Evolutionary conservation across 2,888 invertebrate genomes (phyloP).

Genomic region (Azorinus chamasolen): DNA sequence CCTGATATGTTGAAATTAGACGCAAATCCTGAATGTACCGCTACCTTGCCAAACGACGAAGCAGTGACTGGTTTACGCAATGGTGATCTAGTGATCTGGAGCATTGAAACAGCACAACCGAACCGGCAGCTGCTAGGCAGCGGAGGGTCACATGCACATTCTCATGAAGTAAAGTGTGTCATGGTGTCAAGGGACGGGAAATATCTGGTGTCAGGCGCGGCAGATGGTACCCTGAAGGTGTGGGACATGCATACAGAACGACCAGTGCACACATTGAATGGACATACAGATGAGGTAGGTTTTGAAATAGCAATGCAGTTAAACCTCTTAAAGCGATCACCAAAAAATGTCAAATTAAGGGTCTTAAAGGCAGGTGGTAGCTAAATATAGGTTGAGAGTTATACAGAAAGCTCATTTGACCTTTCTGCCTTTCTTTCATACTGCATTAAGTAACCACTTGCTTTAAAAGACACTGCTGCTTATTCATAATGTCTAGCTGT

Average conservation of each 20-base stretch:
- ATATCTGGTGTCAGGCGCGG: conserved; percentile 84
- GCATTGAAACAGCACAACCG: conserved; percentile 83
- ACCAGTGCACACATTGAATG: conserved; percentile 81
- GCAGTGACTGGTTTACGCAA: conserved; percentile 85
- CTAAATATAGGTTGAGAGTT: too few relatives aligned
- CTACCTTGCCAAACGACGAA: conserved; percentile 84
- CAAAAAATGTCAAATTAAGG: too few relatives aligned
- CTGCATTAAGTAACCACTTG: too few relatives aligned
- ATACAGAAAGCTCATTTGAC: too few relatives aligned
- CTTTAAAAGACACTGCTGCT: too few relatives aligned
- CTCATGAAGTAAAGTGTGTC: conserved; percentile 84
- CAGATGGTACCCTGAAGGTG: conserved; percentile 85
- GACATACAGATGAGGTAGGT: conserved; percentile 85
- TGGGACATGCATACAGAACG: conserved; percentile 85
- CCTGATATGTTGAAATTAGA: conserved; percentile 84
- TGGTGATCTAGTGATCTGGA: conserved; percentile 86
- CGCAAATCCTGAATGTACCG: conserved; percentile 84
- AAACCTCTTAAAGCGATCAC: too few relatives aligned
- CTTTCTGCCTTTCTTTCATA: too few relatives aligned
- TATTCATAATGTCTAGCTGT: too few relatives aligned
- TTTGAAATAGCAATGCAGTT: too few relatives aligned
- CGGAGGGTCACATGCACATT: conserved; percentile 82
- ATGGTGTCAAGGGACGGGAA: conserved; percentile 82
- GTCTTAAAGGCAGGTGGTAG: too few relatives aligned
- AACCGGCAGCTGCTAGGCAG: conserved; percentile 82